phyloP scores from a whole-genome alignment of 2,888 invertebrate species.

The Callyntrura guangdongensis region DNA sequence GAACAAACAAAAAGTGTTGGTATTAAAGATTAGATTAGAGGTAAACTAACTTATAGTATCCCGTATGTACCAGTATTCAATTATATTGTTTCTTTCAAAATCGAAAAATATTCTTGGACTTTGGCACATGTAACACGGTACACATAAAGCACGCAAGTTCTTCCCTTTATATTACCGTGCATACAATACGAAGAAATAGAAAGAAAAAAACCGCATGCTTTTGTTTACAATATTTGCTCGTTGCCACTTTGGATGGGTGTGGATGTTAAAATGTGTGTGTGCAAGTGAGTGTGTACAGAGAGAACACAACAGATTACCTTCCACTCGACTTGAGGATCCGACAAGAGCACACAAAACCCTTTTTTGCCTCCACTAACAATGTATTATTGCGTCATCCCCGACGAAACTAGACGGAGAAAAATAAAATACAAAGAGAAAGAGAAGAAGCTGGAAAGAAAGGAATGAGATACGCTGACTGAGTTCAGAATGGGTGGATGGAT shows the following conservation, averaged over 20 bases:
- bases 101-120: too few species aligned
- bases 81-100: too few species aligned
- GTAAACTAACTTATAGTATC: too few species aligned
- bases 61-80: too few species aligned
- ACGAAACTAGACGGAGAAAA: neutral
- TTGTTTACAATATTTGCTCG: conserved; percentile 12
- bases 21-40: too few species aligned
- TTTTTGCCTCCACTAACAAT: neutral
- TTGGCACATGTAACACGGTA: neutral
- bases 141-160: neutral
- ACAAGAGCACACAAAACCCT: conserved; percentile 9
- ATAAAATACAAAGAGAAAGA: neutral
- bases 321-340: conserved; percentile 35
- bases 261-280: neutral
- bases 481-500: conserved; percentile 55
- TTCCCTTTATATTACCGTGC: too few species aligned
- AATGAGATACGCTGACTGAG: neutral
- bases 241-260: neutral
- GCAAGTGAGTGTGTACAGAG: neutral
- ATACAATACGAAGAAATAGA: neutral
- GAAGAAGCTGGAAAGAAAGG: neutral
- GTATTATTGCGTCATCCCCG: neutral
- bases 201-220: neutral
- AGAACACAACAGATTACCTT: conserved; percentile 35
- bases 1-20: too few species aligned